phyloP scores from a whole-genome alignment of 2,888 invertebrate species.

The Rhopalosiphum nymphaeae region DNA sequence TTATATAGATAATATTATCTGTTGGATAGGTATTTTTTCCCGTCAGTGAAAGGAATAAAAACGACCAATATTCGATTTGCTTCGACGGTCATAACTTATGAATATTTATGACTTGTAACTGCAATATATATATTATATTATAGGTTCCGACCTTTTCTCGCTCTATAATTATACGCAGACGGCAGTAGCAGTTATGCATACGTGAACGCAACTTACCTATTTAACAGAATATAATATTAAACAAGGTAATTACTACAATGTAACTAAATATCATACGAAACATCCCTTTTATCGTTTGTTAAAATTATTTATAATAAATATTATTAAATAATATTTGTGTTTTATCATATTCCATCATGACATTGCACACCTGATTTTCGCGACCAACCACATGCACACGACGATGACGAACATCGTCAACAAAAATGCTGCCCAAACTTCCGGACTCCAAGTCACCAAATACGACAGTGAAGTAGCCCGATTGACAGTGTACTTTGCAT shows the following conservation, averaged over 20 bases:
- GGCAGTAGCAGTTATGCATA: not conserved
- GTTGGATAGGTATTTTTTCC: not conserved
- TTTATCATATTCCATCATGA: not conserved
- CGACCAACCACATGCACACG: conserved; percentile 61
- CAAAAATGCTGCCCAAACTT: conserved; percentile 66
- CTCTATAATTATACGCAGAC: not conserved
- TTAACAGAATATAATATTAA: not conserved
- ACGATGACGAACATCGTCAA: conserved; percentile 65
- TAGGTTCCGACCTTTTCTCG: not conserved
- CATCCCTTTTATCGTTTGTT: not conserved
- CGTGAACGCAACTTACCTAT: not conserved
- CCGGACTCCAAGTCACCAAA: conserved; percentile 66
- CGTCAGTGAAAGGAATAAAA: not conserved
- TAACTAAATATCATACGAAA: not conserved
- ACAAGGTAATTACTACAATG: not conserved
- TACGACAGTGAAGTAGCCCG: conserved; percentile 66
- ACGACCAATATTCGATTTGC: conserved; percentile 7
- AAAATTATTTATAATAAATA: not conserved
- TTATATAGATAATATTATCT: not conserved
- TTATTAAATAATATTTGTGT: too few relatives aligned
- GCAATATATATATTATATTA: not conserved
- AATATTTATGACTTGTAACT: not conserved
- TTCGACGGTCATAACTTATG: not conserved
- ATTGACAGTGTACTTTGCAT: conserved; percentile 63
- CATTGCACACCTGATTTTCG: conserved; percentile 57